These are phyloP conservation scores for Ascidia mentula DNA, from an alignment of 23 tunicate genomes.

Conservation along the genomic window DNA sequence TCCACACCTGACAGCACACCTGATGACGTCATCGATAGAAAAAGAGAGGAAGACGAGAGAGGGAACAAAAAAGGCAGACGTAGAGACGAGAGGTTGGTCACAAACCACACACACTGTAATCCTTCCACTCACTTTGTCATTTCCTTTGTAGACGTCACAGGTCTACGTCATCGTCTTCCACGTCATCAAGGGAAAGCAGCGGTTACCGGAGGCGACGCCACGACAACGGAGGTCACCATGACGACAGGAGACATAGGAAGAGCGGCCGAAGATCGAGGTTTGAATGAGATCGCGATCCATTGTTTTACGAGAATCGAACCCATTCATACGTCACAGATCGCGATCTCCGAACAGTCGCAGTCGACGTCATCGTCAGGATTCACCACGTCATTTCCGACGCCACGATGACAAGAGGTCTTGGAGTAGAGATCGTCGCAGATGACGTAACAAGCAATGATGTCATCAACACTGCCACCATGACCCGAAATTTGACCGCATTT, in stretches of 20 bases:
- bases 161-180: constrained; percentile 26
- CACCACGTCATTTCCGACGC: constrained; percentile 22
- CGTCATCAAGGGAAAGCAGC: constrained; percentile 15
- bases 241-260: constrained; percentile 30
- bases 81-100: background rate
- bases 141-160: constrained; percentile 24
- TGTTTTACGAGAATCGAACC: no score
- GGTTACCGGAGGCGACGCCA: constrained; percentile 30
- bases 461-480: no score
- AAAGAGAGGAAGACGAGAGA: background rate
- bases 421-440: constrained; percentile 45
- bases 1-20: constrained; percentile 3
- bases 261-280: constrained; percentile 36
- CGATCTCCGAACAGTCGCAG: constrained; percentile 18
- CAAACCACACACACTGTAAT: no score
- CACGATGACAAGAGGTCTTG: constrained; percentile 35
- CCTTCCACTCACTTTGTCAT: background rate
- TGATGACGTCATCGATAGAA: constrained; percentile 14
- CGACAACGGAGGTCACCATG: constrained; percentile 19
- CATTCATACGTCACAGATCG: no score
- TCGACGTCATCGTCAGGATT: constrained; percentile 25
- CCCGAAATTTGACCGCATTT: no score
- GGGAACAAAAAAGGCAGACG: constrained; percentile 15
- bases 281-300: background rate
- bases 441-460: no score